Percentiles rank a stretch among this genome's conserved stretches.
Evolutionary conservation across 2,888 invertebrate species (phyloP).

Genomic region (Hypselothyrea guttata): DNA sequence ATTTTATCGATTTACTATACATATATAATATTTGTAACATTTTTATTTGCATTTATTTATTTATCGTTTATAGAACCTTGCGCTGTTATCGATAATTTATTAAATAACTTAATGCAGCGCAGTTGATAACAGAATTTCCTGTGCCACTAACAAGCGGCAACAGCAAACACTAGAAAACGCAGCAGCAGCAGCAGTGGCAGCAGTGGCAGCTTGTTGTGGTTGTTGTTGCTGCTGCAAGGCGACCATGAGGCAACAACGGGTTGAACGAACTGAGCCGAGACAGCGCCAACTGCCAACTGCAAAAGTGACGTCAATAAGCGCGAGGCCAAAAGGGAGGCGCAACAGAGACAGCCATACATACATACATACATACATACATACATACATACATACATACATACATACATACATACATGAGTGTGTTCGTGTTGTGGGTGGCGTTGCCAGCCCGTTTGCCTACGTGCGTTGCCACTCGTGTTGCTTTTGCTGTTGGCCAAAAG

Average conservation of each 20-base stretch:
- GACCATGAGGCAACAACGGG: constrained; percentile 64
- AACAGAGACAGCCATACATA: too few relatives aligned
- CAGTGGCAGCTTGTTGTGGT: too few relatives aligned
- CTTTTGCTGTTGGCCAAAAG: constrained; percentile 42
- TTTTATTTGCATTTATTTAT: too few relatives aligned
- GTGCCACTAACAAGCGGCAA: too few relatives aligned
- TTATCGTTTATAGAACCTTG: too few relatives aligned
- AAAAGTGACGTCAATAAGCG: constrained; percentile 74
- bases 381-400: not conserved
- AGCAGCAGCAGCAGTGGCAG: too few relatives aligned
- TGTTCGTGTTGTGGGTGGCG: constrained; percentile 9
- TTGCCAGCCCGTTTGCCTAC: constrained; percentile 64
- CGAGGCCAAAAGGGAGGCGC: constrained; percentile 69
- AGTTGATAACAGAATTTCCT: constrained; percentile 1
- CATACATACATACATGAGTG: constrained; percentile 6
- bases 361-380: constrained; percentile 4
- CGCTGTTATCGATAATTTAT: too few relatives aligned
- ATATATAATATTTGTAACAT: too few relatives aligned
- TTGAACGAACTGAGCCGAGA: constrained; percentile 66
- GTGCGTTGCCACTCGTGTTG: constrained; percentile 69
- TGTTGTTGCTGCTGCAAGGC: constrained; percentile 53
- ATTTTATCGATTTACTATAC: too few relatives aligned
- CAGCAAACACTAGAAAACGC: too few relatives aligned
- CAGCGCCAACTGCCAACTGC: constrained; percentile 66
- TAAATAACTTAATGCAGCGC: too few relatives aligned